These are phyloP conservation scores for Syrmaticus mikado DNA, from an alignment of 2,113 vertebrate genomes.

Conservation along the genomic window DNA sequence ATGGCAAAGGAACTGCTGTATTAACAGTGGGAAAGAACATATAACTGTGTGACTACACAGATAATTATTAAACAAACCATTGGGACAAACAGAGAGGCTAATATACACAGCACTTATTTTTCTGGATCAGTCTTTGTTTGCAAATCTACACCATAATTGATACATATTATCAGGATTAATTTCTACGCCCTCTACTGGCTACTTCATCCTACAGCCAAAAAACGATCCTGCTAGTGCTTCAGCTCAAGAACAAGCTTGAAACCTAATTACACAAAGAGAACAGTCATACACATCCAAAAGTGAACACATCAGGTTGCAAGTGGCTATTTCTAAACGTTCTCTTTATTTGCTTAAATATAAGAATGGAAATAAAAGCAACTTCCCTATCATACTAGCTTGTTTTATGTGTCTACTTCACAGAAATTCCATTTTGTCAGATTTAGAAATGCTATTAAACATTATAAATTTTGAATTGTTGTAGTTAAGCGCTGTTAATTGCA, in stretches of 20 bases:
- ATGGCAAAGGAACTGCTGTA: background rate
- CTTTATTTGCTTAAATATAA: background rate
- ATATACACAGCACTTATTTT: background rate
- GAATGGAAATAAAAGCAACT: background rate
- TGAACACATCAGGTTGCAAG: background rate
- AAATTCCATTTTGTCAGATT: background rate
- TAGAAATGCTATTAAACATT: constrained; percentile 53
- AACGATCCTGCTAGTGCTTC: background rate
- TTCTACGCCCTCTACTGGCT: constrained; percentile 6
- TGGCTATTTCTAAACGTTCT: background rate
- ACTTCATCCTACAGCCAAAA: background rate
- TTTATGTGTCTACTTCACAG: background rate
- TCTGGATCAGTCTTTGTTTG: background rate
- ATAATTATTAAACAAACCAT: background rate
- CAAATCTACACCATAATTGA: constrained; percentile 10
- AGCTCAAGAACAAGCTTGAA: background rate
- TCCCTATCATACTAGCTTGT: background rate
- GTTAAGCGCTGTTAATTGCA: constrained; percentile 23
- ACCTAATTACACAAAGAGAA: background rate
- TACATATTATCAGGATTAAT: background rate
- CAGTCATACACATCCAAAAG: rapidly evolving
- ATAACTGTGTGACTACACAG: background rate
- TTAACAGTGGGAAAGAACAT: background rate
- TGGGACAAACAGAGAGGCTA: background rate
- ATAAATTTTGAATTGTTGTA: constrained; percentile 37